Evolutionary conservation across 2,113 vertebrate species (phyloP), one percentile per base, ranked within the genome.

Genomic region (Cyanoliseus patagonus): DNA sequence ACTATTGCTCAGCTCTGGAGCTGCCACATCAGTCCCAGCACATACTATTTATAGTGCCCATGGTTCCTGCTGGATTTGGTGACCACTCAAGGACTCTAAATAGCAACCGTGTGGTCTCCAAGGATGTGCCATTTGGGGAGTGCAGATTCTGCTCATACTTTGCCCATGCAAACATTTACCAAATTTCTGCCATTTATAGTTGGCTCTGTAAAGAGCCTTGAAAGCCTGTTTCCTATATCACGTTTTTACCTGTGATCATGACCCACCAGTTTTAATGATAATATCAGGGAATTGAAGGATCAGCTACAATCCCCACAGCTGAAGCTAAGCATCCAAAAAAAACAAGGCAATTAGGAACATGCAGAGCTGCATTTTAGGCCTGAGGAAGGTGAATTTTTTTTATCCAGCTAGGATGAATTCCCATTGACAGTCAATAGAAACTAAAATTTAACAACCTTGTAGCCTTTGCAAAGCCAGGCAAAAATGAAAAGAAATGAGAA

Each of bases 321-420:
- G 80, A 89, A 90, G 41, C 53, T 62, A 83, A 88, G 39, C 62
- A 84, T 86, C 76, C 80, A 92, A 94, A 97, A 92, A 91, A 85
- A 94, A 83, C 49, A 86, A 79, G 64, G 72, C 47, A 88, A 89
- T 96, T 97, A 94, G 80, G 53, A 92, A 73, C 88, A 92, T 11
- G 31, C 75, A 79, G 74, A 88, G 70, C 47, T 44, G 37, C 53
- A 93, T 89, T 93, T 94, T 79, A 76, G 91, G 66, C 57, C 53
- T 73, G 44, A 95, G 73, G 69, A 88, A 7, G 5, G 35, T 68
- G 46, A 77, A 55, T 55, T 81, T 90, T 67, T 94, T 90, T 84
- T 33, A 84, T 75, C 30, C 44, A 49, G 24, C 44, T 78, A 42
- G 61, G 52, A 42, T 66, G 52, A 91, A 82, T 88, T 83, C 74